Base-by-base conservation (phyloP, 2,888 invertebrate species). In the Phyllotreta cruciferae region DNA sequence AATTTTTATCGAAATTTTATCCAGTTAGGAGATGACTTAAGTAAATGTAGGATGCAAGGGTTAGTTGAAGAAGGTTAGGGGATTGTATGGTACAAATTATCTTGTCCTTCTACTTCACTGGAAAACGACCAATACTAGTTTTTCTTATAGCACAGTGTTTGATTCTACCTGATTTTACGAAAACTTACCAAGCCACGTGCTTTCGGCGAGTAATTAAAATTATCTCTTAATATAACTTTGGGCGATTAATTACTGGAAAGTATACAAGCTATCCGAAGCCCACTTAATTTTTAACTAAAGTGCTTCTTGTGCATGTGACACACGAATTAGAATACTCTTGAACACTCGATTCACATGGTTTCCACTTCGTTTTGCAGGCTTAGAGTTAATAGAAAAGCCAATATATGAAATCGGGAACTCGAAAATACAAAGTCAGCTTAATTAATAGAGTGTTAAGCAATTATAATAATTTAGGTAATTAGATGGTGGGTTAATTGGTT, bases 271-370 rank as follows among this genome's bases (percentile, higher is more conserved):
- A 11, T 60, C n/a, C 44, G 60, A 56, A 56, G 60, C 53, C 52
- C 52, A 57, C 57, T 24, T 52, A 9, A 52, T 10, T 11, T 60
- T 35, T 56, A 45, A 47, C 37, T 44, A 47, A 13, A 39, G 39
- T 41, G 60, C 66, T 63, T 63, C 42, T 66, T 56, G n/a, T 62
- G 66, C 66, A 66, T 62, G 66, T 47, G 2, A 56, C 53, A 60
- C 50, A 47, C 41, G 62, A 55, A 50, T 44, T 60, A 49, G 49
- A 50, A 34, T 14, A 50, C 50, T 36, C n/a, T 6, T 11, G 2
- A 47, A 24, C 24, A 24, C 24, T 24, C n/a, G n/a, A n/a, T n/a
- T 24, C 24, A 24, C 24, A 24, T 24, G 24, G 24, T 24, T 24
- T 24, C 24, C 24, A 35, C 41, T 38, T 41, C 55, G 50, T 7